These are phyloP conservation scores for Melanogrammus aeglefinus DNA, from an alignment of 2,797 vertebrate genomes.

Conservation along the genomic window DNA sequence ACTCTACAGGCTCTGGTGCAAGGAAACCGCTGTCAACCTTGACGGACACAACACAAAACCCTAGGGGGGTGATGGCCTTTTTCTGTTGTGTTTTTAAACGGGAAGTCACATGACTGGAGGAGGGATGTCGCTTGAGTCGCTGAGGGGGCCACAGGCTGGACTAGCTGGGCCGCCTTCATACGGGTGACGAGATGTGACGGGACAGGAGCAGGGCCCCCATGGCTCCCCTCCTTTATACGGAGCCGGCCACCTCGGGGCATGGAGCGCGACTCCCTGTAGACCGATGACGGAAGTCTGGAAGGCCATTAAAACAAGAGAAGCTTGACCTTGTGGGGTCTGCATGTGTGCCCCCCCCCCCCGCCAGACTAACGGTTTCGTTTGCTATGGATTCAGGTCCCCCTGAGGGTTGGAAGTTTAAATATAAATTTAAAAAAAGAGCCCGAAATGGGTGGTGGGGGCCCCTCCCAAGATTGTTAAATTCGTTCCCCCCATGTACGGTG, in stretches of 20 bases:
- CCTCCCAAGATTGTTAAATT: background rate
- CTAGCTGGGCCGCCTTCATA: background rate
- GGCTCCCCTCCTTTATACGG: no score
- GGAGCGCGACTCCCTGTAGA: background rate
- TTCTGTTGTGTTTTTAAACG: background rate
- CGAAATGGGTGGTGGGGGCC: background rate
- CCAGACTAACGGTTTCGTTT: background rate
- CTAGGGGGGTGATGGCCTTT: background rate
- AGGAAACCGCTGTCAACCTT: background rate
- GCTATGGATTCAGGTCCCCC: constrained; percentile 11
- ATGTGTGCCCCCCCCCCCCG: no score
- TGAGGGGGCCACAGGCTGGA: background rate
- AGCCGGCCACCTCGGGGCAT: no score
- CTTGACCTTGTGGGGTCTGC: background rate
- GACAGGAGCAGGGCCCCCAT: background rate
- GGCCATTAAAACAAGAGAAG: background rate
- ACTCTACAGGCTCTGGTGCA: background rate
- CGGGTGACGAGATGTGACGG: background rate
- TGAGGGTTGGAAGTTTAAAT: background rate
- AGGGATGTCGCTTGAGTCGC: background rate
- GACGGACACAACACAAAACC: background rate
- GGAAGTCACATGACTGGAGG: background rate
- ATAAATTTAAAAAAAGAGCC: background rate
- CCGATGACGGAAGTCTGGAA: background rate
- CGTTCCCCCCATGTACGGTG: background rate